Evolutionary conservation across 2,113 vertebrate genomes (phyloP), one percentile per base, ranked within the genome.

Genomic region (Halichoerus grypus): DNA sequence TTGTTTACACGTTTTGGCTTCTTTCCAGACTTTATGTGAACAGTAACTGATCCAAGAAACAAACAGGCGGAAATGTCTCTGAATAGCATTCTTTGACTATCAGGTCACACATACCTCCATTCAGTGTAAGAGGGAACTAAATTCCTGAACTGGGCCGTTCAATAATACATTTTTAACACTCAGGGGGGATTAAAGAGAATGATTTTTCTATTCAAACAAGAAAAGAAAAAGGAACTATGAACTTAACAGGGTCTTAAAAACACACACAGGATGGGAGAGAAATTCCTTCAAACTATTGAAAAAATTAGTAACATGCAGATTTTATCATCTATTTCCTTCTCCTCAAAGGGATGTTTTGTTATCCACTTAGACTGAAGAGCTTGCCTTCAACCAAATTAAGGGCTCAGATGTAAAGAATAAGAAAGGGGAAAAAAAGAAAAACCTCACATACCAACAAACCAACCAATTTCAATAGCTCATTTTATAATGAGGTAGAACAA

Each of bases 51-150:
- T 98, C 74, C 97, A 97, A 98, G 97, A 98, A 97, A 98, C 94
- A 98, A 98, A 98, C 63, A 98, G 91, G 79, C 95, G 97, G 97
- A 98, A 99, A 98, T 67, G 91, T 94, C 88, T 98, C 98, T 98
- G 97, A 98, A 98, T 98, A 97, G 86, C 96, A 93, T 98, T 98
- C 98, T 97, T 98, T 97, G 69, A 61, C 72, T 88, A 93, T 93
- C 65, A 86, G 89, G 93, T 98, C 89, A 98, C 88, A 95, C 77
- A 93, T 65, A 97, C 11, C 85, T 95, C 95, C 90, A 96, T 98
- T 98, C 96, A 98, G 55, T 83, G 82, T 97, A 95, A 61, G 69
- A 96, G 91, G 94, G 63, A 94, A 97, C 87, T 96, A 88, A 97
- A 98, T 97, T 98, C 97, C 97, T 97, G 88, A 96, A 67, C 42